Percentiles rank a stretch among this genome's conserved stretches.
Conservation (phyloP, 2,888 invertebrate species). For the Steinernema hermaphroditum region DNA sequence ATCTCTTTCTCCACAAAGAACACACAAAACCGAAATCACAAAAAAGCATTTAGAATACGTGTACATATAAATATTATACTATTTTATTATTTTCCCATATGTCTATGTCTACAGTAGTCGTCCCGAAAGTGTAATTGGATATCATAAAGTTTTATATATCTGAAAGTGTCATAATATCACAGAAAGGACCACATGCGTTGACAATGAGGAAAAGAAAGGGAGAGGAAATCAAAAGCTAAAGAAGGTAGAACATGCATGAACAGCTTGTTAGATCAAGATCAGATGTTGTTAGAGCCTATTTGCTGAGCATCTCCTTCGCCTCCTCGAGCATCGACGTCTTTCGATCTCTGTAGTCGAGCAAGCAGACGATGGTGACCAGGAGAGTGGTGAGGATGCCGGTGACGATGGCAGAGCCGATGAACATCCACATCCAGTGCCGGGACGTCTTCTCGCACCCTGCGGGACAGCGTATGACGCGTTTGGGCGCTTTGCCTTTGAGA, state of each 20-base stretch:
- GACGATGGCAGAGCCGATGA: constrained; percentile 25
- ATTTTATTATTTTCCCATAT: not conserved
- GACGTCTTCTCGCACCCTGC: constrained; percentile 2
- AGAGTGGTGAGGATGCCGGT: not conserved
- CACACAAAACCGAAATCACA: constrained; percentile 25
- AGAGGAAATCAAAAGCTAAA: too few relatives aligned
- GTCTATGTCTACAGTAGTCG: constrained; percentile 6
- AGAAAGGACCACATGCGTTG: too few relatives aligned
- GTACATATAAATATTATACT: constrained; percentile 28
- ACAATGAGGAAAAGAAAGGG: too few relatives aligned
- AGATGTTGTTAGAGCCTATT: too few relatives aligned
- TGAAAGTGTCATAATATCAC: too few relatives aligned
- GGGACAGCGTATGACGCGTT: not conserved
- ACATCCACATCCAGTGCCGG: constrained; percentile 25
- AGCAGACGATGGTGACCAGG: constrained; percentile 1
- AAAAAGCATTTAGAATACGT: constrained; percentile 31
- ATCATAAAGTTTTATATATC: constrained; percentile 16
- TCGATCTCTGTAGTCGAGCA: not conserved
- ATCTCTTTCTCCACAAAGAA: not conserved
- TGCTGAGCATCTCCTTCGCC: constrained; percentile 10
- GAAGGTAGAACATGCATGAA: too few relatives aligned
- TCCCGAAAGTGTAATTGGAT: constrained; percentile 11
- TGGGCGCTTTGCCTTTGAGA: not conserved
- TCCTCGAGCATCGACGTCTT: constrained; percentile 1
- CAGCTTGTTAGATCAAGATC: too few relatives aligned